These are phyloP conservation scores for Champsocephalus esox DNA, from an alignment of 2,797 vertebrate species.

Conservation along the genomic window DNA sequence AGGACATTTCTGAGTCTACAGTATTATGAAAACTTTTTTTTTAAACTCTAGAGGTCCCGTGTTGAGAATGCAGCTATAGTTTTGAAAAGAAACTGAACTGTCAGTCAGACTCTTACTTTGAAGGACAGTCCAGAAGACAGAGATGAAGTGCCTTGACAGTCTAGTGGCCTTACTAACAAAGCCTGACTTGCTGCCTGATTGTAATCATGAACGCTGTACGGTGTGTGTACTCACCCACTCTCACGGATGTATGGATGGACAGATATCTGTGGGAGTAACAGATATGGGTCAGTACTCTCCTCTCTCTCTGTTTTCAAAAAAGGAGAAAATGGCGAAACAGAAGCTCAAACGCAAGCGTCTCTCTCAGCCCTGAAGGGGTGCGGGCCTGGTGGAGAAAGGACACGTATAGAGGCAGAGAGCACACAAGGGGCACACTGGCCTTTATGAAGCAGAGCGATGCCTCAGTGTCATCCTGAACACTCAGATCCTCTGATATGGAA, in stretches of 20 bases:
- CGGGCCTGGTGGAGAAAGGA: constrained; percentile 48
- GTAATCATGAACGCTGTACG: constrained; percentile 51
- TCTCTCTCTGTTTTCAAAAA: constrained; percentile 79
- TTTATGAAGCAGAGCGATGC: constrained; percentile 47
- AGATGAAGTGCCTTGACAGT: constrained; percentile 55
- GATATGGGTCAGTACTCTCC: constrained; percentile 65
- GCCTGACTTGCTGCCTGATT: constrained; percentile 61
- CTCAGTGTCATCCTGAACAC: constrained; percentile 62
- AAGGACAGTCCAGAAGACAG: constrained; percentile 59
- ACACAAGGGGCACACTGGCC: constrained; percentile 46
- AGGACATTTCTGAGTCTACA: constrained; percentile 67
- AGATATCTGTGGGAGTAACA: constrained; percentile 43
- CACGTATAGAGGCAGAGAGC: constrained; percentile 49
- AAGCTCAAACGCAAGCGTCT: constrained; percentile 85
- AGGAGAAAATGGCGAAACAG: constrained; percentile 85
- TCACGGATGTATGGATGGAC: constrained; percentile 50
- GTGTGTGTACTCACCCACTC: constrained; percentile 55
- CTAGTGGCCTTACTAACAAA: constrained; percentile 75
- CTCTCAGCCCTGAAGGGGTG: constrained; percentile 81
- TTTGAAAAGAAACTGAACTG: constrained; percentile 57
- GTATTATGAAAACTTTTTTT: constrained; percentile 52
- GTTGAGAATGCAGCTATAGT: constrained; percentile 46
- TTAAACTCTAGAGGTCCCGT: constrained; percentile 52
- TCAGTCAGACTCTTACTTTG: constrained; percentile 69
- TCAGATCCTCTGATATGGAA: constrained; percentile 59